These are phyloP conservation scores for Catostylus mosaicus DNA, from an alignment of 30 jellyfish, hydroid and myxozoan genomes.

Conservation along the genomic window DNA sequence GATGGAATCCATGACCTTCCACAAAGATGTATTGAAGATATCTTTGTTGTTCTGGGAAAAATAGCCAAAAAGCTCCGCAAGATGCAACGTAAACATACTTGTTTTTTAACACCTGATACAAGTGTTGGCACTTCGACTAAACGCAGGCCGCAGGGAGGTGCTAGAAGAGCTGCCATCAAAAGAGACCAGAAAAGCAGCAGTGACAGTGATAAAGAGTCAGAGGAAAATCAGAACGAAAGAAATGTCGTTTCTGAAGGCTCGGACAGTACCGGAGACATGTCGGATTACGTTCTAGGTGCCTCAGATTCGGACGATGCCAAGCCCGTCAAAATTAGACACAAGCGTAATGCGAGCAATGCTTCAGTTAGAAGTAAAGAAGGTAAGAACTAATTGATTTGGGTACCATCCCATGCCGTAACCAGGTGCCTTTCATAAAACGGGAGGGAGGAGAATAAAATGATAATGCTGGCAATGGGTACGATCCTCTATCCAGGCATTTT, in stretches of 20 bases:
- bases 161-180: constrained; percentile 10
- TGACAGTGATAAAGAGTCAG: constrained; percentile 60
- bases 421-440: too few species aligned
- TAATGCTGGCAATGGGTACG: too few species aligned
- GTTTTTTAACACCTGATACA: constrained; percentile 13
- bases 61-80: constrained; percentile 19
- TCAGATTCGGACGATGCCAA: constrained; percentile 55
- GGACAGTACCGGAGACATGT: constrained; percentile 66
- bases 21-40: not conserved
- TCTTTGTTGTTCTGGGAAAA: constrained; percentile 1
- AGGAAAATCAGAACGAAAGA: constrained; percentile 15
- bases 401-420: too few species aligned
- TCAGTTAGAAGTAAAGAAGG: constrained; percentile 61
- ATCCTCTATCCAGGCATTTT: too few species aligned
- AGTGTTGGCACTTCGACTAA: constrained; percentile 1
- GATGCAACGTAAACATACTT: not conserved
- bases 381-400: too few species aligned
- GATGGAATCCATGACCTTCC: not conserved
- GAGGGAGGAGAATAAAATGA: too few species aligned
- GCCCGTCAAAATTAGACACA: constrained; percentile 41
- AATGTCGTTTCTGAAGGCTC: constrained; percentile 28
- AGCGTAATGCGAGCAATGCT: constrained; percentile 50
- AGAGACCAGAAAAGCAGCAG: constrained; percentile 57
- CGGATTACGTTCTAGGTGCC: constrained; percentile 60
- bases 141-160: constrained; percentile 32